Percentiles rank a stretch among this genome's conserved stretches.
phyloP scores from a whole-genome alignment of 2,797 vertebrate species.

The Siniperca scherzeri region DNA sequence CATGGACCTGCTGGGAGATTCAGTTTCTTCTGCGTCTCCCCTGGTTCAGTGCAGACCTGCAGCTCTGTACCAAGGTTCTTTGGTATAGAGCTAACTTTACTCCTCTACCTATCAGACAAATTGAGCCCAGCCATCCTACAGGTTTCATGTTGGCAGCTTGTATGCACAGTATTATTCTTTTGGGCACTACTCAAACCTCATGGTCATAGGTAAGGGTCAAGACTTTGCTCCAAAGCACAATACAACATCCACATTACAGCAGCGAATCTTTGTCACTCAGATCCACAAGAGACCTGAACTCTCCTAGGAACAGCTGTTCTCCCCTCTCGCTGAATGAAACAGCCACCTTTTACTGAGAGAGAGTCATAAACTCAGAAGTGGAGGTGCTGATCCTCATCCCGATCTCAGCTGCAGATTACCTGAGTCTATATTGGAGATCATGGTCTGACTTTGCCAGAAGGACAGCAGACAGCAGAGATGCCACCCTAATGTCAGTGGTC shows the following conservation, averaged over 20 bases:
- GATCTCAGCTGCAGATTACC: not conserved
- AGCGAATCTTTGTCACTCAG: not conserved
- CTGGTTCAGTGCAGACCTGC: not conserved
- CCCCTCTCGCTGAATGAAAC: conserved; percentile 20
- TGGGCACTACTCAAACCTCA: not conserved
- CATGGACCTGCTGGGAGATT: not conserved
- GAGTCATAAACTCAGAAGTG: conserved; percentile 10
- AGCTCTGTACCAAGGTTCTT: not conserved
- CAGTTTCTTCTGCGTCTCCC: not conserved
- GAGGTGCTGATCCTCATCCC: conserved; percentile 8
- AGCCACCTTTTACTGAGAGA: not conserved
- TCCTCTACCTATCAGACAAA: not conserved
- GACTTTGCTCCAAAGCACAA: not conserved
- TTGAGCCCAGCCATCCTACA: not conserved
- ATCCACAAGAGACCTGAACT: not conserved
- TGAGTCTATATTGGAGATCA: not conserved
- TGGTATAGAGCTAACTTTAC: not conserved
- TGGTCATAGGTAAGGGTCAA: not conserved
- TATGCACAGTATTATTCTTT: not conserved
- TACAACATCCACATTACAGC: not conserved
- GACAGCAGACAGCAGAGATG: conserved; percentile 34
- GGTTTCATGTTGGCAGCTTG: not conserved
- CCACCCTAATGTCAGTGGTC: conserved; percentile 49
- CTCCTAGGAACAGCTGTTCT: not conserved
- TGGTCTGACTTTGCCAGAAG: not conserved